Conservation (phyloP, 2,113 vertebrate species). For the Ictalurus punctatus region DNA sequence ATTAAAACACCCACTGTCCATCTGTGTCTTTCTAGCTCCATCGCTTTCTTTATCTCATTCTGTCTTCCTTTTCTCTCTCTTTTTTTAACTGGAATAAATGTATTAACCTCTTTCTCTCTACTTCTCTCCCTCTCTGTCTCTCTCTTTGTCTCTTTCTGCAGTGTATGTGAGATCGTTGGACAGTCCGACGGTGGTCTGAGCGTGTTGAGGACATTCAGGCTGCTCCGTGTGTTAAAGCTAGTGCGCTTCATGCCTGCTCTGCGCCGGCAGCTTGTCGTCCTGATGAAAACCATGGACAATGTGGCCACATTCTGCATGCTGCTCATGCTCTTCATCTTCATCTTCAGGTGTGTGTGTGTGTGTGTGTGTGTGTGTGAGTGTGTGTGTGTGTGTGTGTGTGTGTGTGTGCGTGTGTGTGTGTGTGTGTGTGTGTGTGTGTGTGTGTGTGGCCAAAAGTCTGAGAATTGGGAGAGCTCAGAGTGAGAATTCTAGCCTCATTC, state of each 20-base stretch:
- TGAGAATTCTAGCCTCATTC: not conserved
- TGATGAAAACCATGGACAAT: constrained; percentile 99
- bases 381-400: not conserved
- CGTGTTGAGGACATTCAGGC: constrained; percentile 89
- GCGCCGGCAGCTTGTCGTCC: constrained; percentile 91
- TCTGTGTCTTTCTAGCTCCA: not conserved
- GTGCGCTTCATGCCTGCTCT: constrained; percentile 95
- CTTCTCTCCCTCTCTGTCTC: not conserved
- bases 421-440: not conserved
- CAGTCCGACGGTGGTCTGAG: constrained; percentile 92
- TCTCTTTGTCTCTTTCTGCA: constrained; percentile 54
- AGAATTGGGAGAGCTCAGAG: not conserved
- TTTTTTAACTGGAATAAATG: not conserved
- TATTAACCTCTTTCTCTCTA: not conserved
- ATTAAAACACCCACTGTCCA: not conserved
- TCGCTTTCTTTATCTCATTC: constrained; percentile 36
- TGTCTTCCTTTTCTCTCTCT: constrained; percentile 23
- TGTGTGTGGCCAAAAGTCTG: not conserved
- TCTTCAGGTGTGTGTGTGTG: constrained; percentile 83
- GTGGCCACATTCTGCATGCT: constrained; percentile 99
- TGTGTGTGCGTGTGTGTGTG: constrained; percentile 63
- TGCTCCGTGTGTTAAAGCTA: constrained; percentile 92
- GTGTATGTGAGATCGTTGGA: constrained; percentile 93
- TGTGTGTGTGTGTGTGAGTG: not conserved
- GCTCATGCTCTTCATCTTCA: constrained; percentile 99